phyloP scores from a whole-genome alignment of 2,888 invertebrate genomes.

The Mycalesis mineus region DNA sequence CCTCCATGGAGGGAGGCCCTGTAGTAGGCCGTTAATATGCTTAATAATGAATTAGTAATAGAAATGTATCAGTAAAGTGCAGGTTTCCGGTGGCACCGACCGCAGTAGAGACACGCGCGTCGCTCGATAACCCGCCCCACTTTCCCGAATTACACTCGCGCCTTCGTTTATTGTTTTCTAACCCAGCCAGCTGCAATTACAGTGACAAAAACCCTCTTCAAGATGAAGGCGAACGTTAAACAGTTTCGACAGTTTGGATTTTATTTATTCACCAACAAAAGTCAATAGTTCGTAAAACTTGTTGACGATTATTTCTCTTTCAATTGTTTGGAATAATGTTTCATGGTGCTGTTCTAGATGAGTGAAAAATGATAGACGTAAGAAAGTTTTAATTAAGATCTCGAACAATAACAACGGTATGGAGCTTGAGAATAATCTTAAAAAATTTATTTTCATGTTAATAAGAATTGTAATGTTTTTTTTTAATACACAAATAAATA shows the following conservation, averaged over 20 bases:
- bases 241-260: slow-evolving; percentile 2
- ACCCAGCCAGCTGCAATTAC: slow-evolving; percentile 18
- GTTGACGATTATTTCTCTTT: background rate
- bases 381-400: no score
- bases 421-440: no score
- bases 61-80: slow-evolving; percentile 15
- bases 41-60: background rate
- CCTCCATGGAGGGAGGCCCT: no score
- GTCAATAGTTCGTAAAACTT: background rate
- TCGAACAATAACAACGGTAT: no score
- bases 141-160: slow-evolving; percentile 29
- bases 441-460: no score
- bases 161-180: slow-evolving; percentile 19
- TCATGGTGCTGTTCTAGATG: no score
- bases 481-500: no score
- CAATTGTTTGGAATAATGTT: no score
- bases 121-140: slow-evolving; percentile 38
- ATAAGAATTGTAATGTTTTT: no score
- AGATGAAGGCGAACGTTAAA: slow-evolving; percentile 3
- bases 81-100: slow-evolving; percentile 32
- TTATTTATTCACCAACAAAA: background rate
- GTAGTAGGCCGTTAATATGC: no score
- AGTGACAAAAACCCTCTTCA: slow-evolving; percentile 6
- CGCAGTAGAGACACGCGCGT: slow-evolving; percentile 30
- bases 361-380: no score